Conservation (phyloP, 2,113 vertebrate species). For the Sceloporus tristichus region DNA sequence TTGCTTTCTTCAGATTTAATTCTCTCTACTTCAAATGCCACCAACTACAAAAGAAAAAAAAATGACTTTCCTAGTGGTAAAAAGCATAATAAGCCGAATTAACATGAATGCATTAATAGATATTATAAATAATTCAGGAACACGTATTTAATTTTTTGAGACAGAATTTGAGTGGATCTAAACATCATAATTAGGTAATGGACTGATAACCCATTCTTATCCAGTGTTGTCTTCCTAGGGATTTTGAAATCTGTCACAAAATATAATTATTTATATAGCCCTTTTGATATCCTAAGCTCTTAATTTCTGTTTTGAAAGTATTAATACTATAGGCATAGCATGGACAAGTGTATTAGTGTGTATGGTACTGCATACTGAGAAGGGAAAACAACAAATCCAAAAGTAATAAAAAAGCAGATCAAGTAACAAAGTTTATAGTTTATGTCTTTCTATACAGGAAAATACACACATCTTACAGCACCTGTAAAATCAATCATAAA, state of each 20-base stretch:
- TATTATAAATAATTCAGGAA: too few relatives aligned
- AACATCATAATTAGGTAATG: background rate
- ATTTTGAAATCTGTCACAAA: background rate
- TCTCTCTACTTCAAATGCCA: slow-evolving; percentile 92
- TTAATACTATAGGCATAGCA: background rate
- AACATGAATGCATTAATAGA: background rate
- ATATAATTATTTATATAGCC: background rate
- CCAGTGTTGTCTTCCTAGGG: background rate
- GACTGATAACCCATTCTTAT: background rate
- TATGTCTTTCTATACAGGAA: background rate
- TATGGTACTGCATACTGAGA: background rate
- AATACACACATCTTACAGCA: background rate
- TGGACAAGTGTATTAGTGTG: background rate
- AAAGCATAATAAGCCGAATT: background rate
- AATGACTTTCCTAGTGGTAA: slow-evolving; percentile 16
- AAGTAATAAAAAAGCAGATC: background rate
- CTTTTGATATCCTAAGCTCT: background rate
- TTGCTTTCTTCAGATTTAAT: slow-evolving; percentile 92
- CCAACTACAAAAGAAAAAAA: slow-evolving; percentile 82
- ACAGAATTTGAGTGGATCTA: background rate
- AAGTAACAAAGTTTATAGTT: background rate
- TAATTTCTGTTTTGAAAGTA: background rate
- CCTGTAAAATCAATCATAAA: background rate
- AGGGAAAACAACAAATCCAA: background rate
- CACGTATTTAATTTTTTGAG: background rate